phyloP scores from a whole-genome alignment of 2,888 invertebrate genomes.

The Ditylenchus weischeri region DNA sequence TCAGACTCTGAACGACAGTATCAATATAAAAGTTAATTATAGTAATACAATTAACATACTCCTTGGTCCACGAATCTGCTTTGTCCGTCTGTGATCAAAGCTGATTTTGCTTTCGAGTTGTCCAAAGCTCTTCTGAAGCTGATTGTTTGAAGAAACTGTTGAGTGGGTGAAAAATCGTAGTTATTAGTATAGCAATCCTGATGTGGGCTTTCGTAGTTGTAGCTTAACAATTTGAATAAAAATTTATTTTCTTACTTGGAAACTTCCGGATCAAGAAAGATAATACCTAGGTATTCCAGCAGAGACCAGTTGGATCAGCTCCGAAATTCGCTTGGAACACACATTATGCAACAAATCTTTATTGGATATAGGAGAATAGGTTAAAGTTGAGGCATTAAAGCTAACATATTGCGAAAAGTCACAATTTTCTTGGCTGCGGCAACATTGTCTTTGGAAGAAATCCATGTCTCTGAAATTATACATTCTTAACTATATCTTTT shows the following conservation, averaged over 20 bases:
- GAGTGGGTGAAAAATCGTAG: neutral
- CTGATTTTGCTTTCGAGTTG: neutral
- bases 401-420: slow-evolving; percentile 1
- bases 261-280: neutral
- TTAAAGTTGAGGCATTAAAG: neutral
- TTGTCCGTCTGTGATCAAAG: neutral
- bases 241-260: no score
- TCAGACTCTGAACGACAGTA: neutral
- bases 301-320: neutral
- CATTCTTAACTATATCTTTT: neutral
- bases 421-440: neutral
- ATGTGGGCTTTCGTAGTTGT: neutral
- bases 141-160: neutral
- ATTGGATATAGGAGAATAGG: neutral
- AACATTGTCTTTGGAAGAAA: neutral
- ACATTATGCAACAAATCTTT: neutral
- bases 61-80: neutral
- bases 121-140: neutral
- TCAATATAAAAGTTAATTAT: neutral
- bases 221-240: no score
- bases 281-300: neutral
- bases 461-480: neutral
- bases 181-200: slow-evolving; percentile 1
- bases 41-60: neutral
- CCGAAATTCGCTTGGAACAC: neutral